A percentile compares a stretch with the other conserved stretches of the same genome.
phyloP scores from a whole-genome alignment of 1,140 invertebrate genomes.

The Hyposmocoma kahamanoa region DNA sequence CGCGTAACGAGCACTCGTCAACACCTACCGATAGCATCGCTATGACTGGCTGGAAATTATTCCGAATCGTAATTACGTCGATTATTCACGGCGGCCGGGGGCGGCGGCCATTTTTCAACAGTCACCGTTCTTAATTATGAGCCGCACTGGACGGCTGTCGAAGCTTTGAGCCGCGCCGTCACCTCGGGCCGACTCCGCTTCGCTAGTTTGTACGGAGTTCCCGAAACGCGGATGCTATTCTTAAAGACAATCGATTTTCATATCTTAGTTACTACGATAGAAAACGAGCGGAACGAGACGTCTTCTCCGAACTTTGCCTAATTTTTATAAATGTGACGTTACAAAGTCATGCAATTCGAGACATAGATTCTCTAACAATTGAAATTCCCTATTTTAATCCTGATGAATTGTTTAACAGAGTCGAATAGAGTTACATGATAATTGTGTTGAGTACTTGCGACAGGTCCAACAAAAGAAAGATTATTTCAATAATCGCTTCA shows the following conservation, averaged over 20 bases:
- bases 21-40: conserved; percentile 71
- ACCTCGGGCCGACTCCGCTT: conserved; percentile 56
- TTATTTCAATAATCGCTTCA: no score
- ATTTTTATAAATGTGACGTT: no score
- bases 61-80: conserved; percentile 72
- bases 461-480: no score
- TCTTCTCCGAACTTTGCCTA: no score
- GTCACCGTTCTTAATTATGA: conserved; percentile 74
- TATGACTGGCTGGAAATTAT: conserved; percentile 74
- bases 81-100: conserved; percentile 73
- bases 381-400: no score
- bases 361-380: no score
- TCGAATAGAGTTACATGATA: no score
- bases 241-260: conserved; percentile 20
- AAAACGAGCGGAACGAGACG: no score
- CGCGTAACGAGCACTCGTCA: conserved; percentile 68
- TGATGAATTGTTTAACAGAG: no score
- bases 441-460: no score
- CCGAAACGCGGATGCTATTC: conserved; percentile 18
- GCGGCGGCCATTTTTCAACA: conserved; percentile 73
- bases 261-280: no score
- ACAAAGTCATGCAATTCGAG: no score
- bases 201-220: conserved; percentile 18
- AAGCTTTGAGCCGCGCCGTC: conserved; percentile 70
- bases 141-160: conserved; percentile 65